These are phyloP conservation scores for Calcarius lapponicus DNA, from an alignment of 2,797 vertebrate genomes.

Conservation along the genomic window DNA sequence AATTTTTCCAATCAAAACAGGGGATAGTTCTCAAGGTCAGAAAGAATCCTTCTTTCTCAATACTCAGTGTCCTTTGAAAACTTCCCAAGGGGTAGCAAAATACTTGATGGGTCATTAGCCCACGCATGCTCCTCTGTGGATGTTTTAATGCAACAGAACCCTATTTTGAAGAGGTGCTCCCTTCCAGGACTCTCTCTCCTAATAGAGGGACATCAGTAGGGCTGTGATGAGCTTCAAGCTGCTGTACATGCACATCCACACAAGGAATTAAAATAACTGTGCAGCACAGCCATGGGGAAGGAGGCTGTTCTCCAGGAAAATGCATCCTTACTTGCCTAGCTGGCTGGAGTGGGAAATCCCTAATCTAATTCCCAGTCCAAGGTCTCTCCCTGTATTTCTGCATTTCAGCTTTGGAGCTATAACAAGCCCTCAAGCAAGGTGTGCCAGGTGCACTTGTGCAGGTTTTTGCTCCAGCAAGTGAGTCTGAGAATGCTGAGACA, in stretches of 20 bases:
- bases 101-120: neutral
- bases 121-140: neutral
- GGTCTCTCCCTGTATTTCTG: neutral
- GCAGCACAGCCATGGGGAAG: neutral
- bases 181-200: neutral
- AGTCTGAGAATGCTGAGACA: neutral
- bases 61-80: neutral
- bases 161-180: neutral
- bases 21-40: rapidly evolving
- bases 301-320: neutral
- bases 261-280: neutral
- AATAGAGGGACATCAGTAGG: neutral
- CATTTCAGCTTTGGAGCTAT: neutral
- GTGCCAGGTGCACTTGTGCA: neutral
- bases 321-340: neutral
- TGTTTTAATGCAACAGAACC: neutral
- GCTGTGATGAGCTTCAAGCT: neutral
- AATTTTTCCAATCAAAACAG: neutral
- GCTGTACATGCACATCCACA: neutral
- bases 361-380: neutral
- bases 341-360: neutral
- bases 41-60: neutral
- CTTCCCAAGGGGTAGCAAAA: neutral
- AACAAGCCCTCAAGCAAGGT: neutral
- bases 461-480: neutral